Percentiles rank a stretch among this genome's conserved stretches.
Evolutionary conservation across 2,113 vertebrate species (phyloP).

Genomic region (Chloroceryle aenea): DNA sequence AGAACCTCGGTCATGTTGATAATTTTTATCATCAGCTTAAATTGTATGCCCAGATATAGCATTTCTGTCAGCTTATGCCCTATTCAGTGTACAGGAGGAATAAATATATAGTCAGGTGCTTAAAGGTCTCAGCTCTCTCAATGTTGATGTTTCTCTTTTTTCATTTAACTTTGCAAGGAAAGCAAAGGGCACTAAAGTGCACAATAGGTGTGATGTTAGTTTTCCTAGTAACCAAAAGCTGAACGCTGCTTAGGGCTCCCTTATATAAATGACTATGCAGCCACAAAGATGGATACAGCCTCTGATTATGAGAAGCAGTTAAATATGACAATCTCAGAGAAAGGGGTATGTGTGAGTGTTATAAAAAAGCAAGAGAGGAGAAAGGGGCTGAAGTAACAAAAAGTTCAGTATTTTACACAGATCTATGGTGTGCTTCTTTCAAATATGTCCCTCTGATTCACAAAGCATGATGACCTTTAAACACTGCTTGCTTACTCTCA

Average conservation of each 20-base stretch:
- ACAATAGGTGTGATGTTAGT: not conserved
- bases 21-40: not conserved
- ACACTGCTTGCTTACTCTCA: not conserved
- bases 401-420: not conserved
- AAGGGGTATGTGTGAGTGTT: not conserved
- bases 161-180: not conserved
- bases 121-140: not conserved
- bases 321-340: not conserved
- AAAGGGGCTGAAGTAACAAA: not conserved
- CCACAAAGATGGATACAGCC: not conserved
- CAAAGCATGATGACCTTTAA: not conserved
- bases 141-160: not conserved
- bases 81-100: not conserved
- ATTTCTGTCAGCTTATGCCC: not conserved
- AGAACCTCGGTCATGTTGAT: not conserved
- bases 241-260: not conserved
- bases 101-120: accelerated
- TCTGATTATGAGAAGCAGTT: not conserved
- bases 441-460: not conserved
- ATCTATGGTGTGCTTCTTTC: not conserved
- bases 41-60: not conserved
- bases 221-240: not conserved
- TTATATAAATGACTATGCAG: not conserved
- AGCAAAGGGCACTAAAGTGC: not conserved
- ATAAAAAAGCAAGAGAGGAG: not conserved